Evolutionary conservation across 23 tunicate genomes (phyloP).

Genomic region (Styela clava): DNA sequence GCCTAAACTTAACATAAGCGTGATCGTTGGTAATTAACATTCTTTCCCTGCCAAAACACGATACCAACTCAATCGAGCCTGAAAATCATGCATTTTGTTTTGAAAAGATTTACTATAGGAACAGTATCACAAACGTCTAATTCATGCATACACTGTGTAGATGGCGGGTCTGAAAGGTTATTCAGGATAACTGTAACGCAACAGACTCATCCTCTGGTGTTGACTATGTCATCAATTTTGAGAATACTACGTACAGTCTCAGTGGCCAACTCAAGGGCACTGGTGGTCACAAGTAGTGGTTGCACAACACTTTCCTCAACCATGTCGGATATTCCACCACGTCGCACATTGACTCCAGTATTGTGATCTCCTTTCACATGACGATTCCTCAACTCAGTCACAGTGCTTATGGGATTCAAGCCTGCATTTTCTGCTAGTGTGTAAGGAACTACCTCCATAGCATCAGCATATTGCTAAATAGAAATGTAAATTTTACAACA

Average conservation of each 20-base stretch:
- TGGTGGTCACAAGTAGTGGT: constrained; percentile 86
- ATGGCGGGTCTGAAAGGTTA: too few species aligned
- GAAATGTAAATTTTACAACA: not conserved
- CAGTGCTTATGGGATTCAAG: constrained; percentile 86
- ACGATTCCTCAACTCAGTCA: constrained; percentile 88
- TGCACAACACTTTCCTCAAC: constrained; percentile 90
- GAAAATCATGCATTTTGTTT: too few species aligned
- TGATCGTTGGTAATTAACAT: too few species aligned
- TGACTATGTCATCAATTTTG: constrained; percentile 99
- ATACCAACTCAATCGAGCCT: too few species aligned
- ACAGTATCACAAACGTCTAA: too few species aligned
- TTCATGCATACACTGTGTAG: too few species aligned
- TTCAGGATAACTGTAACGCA: too few species aligned
- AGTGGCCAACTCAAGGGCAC: constrained; percentile 91
- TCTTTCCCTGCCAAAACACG: too few species aligned
- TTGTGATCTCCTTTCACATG: constrained; percentile 81
- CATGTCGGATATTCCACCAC: constrained; percentile 96
- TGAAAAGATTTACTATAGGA: too few species aligned
- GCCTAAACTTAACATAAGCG: too few species aligned
- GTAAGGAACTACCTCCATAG: constrained; percentile 91
- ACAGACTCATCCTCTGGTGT: constrained; percentile 42
- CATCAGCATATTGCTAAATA: constrained; percentile 92
- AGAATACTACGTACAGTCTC: constrained; percentile 97
- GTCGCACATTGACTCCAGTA: constrained; percentile 77
- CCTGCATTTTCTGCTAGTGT: constrained; percentile 98